Evolutionary conservation across 2,888 invertebrate species (phyloP).

Genomic region (Drosophila rellima): DNA sequence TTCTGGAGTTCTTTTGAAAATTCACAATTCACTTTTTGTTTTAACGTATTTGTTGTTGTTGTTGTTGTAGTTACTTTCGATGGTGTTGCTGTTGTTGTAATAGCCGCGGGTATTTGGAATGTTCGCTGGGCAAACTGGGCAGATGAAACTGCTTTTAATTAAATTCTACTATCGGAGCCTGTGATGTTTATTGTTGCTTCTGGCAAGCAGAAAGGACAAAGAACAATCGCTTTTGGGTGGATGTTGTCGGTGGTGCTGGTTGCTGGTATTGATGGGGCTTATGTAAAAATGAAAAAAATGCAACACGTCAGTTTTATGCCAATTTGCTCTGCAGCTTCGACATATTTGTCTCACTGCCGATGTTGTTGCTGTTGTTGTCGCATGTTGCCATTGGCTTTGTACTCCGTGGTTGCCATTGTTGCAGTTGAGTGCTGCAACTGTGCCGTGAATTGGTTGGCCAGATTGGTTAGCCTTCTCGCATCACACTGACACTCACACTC

Average conservation of each 20-base stretch:
- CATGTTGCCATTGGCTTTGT: constrained; percentile 1
- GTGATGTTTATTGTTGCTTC: constrained; percentile 47
- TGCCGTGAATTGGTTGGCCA: background rate
- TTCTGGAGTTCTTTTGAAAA: constrained; percentile 32
- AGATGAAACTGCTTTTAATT: constrained; percentile 60
- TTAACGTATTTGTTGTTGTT: background rate
- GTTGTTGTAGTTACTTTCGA: background rate
- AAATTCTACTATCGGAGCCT: constrained; percentile 54
- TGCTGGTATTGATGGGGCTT: background rate
- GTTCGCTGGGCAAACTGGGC: constrained; percentile 21
- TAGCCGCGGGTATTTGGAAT: constrained; percentile 26
- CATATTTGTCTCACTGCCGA: constrained; percentile 23
- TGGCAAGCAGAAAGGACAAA: constrained; percentile 13
- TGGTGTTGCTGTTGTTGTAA: background rate
- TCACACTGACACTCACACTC: too few species aligned
- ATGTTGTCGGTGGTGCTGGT: background rate
- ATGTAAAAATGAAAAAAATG: background rate
- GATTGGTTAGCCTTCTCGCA: background rate
- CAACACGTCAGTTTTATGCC: constrained; percentile 16
- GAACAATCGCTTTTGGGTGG: constrained; percentile 13
- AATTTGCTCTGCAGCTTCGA: constrained; percentile 34
- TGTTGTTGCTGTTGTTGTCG: background rate
- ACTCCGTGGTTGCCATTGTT: constrained; percentile 6
- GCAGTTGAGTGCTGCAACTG: background rate
- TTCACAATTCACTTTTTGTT: constrained; percentile 30